Conservation (phyloP, 1,140 invertebrate genomes). For the Bathynomus jamesi region DNA sequence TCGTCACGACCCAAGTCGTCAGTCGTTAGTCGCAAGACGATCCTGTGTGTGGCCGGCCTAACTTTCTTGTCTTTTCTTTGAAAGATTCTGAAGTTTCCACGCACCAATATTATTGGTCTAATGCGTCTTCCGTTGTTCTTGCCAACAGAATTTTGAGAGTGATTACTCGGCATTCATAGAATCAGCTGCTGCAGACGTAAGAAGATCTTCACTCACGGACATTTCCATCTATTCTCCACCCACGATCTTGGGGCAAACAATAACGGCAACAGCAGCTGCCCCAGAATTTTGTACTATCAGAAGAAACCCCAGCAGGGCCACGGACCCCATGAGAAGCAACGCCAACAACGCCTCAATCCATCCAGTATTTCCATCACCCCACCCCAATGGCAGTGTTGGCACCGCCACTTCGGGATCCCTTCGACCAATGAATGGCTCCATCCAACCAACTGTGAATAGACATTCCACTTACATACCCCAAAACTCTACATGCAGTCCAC, state of each 20-base stretch:
- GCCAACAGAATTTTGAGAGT: conserved; percentile 1
- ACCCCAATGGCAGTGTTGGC: neutral
- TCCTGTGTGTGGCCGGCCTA: no score
- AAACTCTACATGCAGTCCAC: neutral
- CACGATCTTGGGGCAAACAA: neutral
- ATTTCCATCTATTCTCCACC: neutral
- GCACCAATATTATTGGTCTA: no score
- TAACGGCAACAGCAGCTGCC: neutral
- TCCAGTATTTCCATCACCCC: neutral
- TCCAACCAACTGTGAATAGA: neutral
- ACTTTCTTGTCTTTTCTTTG: no score
- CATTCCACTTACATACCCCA: neutral
- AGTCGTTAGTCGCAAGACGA: no score
- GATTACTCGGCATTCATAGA: neutral
- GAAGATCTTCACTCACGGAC: neutral
- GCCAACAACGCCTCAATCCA: neutral
- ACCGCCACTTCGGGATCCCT: neutral
- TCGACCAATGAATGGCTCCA: neutral
- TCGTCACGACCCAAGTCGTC: no score
- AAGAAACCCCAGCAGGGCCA: neutral
- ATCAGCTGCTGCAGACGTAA: neutral
- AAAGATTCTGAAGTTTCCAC: no score
- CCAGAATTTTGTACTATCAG: neutral
- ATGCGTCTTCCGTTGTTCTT: no score
- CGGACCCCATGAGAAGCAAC: neutral